phyloP scores from a whole-genome alignment of 2,113 vertebrate species.

The Entosphenus tridentatus region DNA sequence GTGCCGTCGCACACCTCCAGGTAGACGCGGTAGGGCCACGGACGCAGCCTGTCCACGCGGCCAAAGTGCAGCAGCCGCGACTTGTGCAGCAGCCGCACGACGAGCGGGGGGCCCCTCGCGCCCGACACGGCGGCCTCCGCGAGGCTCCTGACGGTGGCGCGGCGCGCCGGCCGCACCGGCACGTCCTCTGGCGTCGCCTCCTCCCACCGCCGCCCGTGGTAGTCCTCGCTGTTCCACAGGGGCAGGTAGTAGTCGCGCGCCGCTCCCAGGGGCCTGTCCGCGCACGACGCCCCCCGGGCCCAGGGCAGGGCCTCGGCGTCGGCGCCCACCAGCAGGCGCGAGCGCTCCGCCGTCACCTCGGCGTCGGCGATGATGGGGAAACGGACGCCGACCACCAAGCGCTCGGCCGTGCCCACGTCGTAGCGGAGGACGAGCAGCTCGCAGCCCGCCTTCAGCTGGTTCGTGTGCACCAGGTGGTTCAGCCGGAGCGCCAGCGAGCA shows the following conservation, averaged over 20 bases:
- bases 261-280: slow-evolving; percentile 21
- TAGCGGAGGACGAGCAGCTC: slow-evolving; percentile 16
- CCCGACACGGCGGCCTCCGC: not conserved
- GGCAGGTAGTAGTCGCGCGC: slow-evolving; percentile 39
- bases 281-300: too few relatives aligned
- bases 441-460: slow-evolving; percentile 16
- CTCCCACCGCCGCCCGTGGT: slow-evolving; percentile 38
- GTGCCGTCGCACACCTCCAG: slow-evolving; percentile 72
- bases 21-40: slow-evolving; percentile 68
- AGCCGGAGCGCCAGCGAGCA: slow-evolving; percentile 24
- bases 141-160: not conserved
- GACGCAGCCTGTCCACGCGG: slow-evolving; percentile 32
- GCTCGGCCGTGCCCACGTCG: slow-evolving; percentile 9
- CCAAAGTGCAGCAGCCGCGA: slow-evolving; percentile 60
- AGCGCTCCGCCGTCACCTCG: too few relatives aligned
- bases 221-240: slow-evolving; percentile 66
- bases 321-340: slow-evolving; percentile 12
- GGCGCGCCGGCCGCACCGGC: not conserved
- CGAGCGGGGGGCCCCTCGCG: slow-evolving; percentile 25
- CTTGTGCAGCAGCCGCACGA: slow-evolving; percentile 58
- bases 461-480: slow-evolving; percentile 20
- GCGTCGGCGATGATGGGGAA: slow-evolving; percentile 8
- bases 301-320: not conserved
- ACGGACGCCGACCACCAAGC: slow-evolving; percentile 6
- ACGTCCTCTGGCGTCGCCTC: slow-evolving; percentile 11